phyloP scores from a whole-genome alignment of 2,113 vertebrate genomes.

The Nannospalax galili region DNA sequence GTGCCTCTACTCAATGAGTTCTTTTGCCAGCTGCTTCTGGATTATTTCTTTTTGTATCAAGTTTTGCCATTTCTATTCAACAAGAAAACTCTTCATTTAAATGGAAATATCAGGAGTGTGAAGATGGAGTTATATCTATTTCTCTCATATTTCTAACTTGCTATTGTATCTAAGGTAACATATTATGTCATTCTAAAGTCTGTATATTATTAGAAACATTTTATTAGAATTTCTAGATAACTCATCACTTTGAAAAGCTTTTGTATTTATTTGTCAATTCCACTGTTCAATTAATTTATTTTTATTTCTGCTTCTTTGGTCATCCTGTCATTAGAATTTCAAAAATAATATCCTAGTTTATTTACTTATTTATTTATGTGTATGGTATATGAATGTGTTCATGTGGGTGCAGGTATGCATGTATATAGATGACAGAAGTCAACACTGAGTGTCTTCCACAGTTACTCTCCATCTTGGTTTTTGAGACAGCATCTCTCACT shows the following conservation, averaged over 20 bases:
- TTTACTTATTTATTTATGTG: background rate
- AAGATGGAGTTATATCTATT: no score
- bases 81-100: constrained; percentile 22
- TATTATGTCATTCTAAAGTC: background rate
- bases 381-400: no score
- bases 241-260: constrained; percentile 41
- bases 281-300: constrained; percentile 4
- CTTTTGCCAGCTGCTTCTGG: no score
- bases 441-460: no score
- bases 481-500: no score
- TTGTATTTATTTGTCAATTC: constrained; percentile 31
- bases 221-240: constrained; percentile 8
- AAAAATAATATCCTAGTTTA: background rate
- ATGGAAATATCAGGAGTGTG: background rate
- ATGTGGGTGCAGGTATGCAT: no score
- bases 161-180: background rate
- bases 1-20: no score
- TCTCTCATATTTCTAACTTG: no score
- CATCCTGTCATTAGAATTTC: background rate
- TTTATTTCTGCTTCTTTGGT: constrained; percentile 37
- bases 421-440: no score
- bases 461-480: no score
- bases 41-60: background rate
- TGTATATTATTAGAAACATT: background rate
- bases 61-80: background rate